Percentiles rank a stretch among this genome's conserved stretches.
Conservation (phyloP, 2,797 vertebrate genomes). For the Pachyuromys duprasi region DNA sequence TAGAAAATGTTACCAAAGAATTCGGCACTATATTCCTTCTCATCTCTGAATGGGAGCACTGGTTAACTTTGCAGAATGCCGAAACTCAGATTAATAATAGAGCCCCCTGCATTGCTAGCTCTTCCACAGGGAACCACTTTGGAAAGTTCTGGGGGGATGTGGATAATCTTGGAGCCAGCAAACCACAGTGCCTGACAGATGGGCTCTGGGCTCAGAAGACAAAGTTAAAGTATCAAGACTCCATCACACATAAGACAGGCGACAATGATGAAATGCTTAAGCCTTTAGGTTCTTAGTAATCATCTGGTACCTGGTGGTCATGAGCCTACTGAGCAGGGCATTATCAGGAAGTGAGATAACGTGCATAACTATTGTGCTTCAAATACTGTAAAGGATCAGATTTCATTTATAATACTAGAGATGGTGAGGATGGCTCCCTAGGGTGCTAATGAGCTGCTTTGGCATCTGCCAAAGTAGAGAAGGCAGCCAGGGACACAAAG, state of each 20-base stretch:
- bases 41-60: background rate
- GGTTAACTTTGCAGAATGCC: background rate
- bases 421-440: background rate
- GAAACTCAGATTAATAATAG: background rate
- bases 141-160: background rate
- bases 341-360: background rate
- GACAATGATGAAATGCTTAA: background rate
- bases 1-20: constrained; percentile 8
- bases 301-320: background rate
- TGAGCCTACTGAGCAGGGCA: background rate
- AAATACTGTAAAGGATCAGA: background rate
- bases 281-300: background rate
- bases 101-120: background rate
- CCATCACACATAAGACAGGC: background rate
- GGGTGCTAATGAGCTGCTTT: background rate
- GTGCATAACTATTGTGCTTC: background rate
- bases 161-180: background rate
- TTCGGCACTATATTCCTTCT: background rate
- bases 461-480: background rate
- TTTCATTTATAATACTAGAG: background rate
- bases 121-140: background rate
- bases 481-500: background rate
- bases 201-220: background rate
- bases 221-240: background rate
- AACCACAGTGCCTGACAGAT: background rate